Base-by-base conservation (phyloP, 1,140 invertebrate species). In the Prorops nasuta region DNA sequence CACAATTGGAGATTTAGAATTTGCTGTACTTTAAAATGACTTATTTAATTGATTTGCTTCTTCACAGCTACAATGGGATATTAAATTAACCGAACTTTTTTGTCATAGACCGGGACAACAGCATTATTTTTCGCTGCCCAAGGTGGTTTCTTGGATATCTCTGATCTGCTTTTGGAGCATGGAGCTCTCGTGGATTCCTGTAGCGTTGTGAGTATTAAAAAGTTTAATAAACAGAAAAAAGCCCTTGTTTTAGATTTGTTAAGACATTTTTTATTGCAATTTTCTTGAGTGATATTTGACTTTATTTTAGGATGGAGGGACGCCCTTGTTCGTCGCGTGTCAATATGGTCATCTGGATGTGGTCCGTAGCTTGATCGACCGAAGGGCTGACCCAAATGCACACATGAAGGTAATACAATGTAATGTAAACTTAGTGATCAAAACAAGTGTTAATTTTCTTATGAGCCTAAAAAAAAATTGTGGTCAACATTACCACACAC, bases 61-160 rank as follows among this genome's bases (percentile, higher is more conserved):
- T n/a, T n/a, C n/a, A n/a, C n/a, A n/a, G n/a, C n/a, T n/a, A n/a
- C n/a, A n/a, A n/a, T n/a, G n/a, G n/a, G n/a, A n/a, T n/a, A n/a
- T n/a, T n/a, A n/a, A n/a, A n/a, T n/a, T n/a, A n/a, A n/a, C n/a
- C 3, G 10, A 12, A 19, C 35, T 31, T 53, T 39, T 20, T 28
- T 32, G 43, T 79, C 78, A 46, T 69, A 94, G 91, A 94, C 92
- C 37, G 92, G 92, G 56, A 94, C 93, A 21, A 92, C 89, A 45
- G 87, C 92, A 3, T 74, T 96, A 53, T 96, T 96, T 78, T 95
- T 96, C 75, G 91, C 92, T 37, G 86, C 92, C 7, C 94, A 96
- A 76, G 89, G 88, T 51, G 94, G 92, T 3, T 93, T 87, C 75
- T 74, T 91, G 49, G 91, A 96, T 63, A 86, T 94, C 28, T 88